phyloP scores from a whole-genome alignment of 2,888 invertebrate genomes.

The Dysmachus trigonus region DNA sequence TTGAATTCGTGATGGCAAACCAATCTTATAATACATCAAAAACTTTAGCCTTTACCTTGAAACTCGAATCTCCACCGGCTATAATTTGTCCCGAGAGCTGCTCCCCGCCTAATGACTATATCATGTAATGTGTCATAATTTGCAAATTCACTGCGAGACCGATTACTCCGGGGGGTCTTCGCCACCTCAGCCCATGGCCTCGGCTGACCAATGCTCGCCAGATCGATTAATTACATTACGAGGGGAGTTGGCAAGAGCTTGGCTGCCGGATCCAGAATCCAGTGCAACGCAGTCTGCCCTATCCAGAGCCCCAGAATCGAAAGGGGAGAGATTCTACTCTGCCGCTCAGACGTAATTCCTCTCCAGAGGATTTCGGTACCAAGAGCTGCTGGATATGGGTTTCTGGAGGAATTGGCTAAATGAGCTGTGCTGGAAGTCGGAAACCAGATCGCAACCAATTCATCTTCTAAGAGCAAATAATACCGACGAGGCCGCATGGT shows the following conservation, averaged over 20 bases:
- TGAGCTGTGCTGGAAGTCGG: constrained; percentile 36
- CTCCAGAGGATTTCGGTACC: background rate
- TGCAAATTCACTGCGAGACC: constrained; percentile 45
- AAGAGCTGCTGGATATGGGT: background rate
- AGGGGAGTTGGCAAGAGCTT: background rate
- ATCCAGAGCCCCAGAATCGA: background rate
- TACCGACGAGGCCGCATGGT: background rate
- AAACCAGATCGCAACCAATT: constrained; percentile 43
- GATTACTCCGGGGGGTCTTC: constrained; percentile 36
- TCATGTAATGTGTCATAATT: constrained; percentile 50
- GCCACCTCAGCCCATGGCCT: background rate
- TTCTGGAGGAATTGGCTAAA: constrained; percentile 24
- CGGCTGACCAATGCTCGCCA: constrained; percentile 19
- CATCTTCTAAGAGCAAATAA: constrained; percentile 44
- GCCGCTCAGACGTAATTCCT: background rate
- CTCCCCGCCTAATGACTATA: constrained; percentile 46
- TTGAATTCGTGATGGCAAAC: too few relatives aligned
- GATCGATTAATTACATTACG: constrained; percentile 50
- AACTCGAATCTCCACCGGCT: background rate
- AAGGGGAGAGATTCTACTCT: background rate
- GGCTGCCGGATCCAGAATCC: background rate
- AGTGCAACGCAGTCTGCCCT: background rate
- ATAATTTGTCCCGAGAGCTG: constrained; percentile 20
- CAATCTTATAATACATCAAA: too few relatives aligned
- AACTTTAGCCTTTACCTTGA: background rate